Percentiles rank a stretch among this genome's conserved stretches.
These are phyloP conservation scores for Taxidea taxus DNA, from an alignment of 2,113 vertebrate species.

Conservation along the genomic window DNA sequence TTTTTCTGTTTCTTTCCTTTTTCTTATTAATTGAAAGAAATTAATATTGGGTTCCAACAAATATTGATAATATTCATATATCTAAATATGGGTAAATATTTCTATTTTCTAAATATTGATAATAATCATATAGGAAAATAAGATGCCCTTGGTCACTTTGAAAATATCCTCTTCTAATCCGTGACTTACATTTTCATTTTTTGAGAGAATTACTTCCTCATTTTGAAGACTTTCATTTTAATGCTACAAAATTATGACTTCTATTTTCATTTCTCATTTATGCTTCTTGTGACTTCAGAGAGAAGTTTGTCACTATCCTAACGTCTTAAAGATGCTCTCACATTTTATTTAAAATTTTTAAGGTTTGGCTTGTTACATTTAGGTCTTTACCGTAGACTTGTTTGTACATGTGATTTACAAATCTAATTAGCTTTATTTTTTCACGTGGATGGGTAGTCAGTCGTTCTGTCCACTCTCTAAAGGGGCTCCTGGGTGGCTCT, in stretches of 20 bases:
- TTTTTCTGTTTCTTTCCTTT: constrained; percentile 29
- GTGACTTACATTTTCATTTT: neutral
- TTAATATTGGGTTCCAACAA: neutral
- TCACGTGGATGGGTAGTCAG: neutral
- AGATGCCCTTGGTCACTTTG: neutral
- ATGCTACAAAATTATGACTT: neutral
- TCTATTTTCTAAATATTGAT: neutral
- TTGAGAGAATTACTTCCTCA: neutral
- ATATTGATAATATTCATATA: too few relatives aligned
- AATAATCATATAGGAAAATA: neutral
- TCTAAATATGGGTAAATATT: too few relatives aligned
- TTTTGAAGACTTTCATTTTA: neutral
- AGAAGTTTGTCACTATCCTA: neutral
- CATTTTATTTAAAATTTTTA: neutral
- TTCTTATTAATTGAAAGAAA: neutral
- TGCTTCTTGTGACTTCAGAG: neutral
- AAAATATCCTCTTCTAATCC: neutral
- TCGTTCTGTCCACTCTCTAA: neutral
- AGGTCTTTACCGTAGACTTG: neutral
- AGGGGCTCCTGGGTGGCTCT: neutral
- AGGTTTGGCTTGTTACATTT: neutral
- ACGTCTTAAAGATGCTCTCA: neutral
- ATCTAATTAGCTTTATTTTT: neutral
- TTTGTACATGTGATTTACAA: neutral
- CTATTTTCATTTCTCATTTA: neutral